phyloP scores from a whole-genome alignment of 2,888 invertebrate genomes.

The Serripes groenlandicus region DNA sequence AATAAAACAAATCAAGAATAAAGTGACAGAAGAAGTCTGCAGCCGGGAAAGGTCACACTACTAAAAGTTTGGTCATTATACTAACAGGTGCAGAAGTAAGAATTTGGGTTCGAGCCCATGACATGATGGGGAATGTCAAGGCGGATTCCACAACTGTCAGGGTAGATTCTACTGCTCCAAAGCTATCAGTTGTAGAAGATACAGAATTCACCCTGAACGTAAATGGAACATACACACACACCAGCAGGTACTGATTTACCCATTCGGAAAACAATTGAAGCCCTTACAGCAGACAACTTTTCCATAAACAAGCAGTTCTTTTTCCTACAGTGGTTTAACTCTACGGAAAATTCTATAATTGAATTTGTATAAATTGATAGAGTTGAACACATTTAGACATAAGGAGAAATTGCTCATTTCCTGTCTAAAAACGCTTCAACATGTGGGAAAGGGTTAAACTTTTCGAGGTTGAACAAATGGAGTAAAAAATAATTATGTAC shows the following conservation, averaged over 20 bases:
- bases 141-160: conserved; percentile 17
- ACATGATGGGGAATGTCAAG: conserved; percentile 20
- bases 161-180: conserved; percentile 21
- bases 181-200: background rate
- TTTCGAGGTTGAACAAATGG: background rate
- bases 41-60: too few relatives aligned
- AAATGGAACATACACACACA: conserved; percentile 8
- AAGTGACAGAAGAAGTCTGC: too few relatives aligned
- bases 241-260: too few relatives aligned
- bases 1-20: too few relatives aligned
- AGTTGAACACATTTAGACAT: too few relatives aligned
- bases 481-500: background rate
- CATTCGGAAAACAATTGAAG: too few relatives aligned
- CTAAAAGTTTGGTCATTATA: too few relatives aligned
- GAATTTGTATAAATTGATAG: too few relatives aligned
- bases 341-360: too few relatives aligned
- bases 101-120: conserved; percentile 22
- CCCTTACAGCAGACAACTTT: too few relatives aligned
- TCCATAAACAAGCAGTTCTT: too few relatives aligned
- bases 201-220: conserved; percentile 5
- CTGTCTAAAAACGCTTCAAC: background rate
- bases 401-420: background rate
- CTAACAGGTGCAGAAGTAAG: conserved; percentile 12
- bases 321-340: too few relatives aligned
- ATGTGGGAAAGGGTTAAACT: background rate